Evolutionary conservation across 2,888 invertebrate genomes (phyloP).

Genomic region (Nemotelus pantherinus): DNA sequence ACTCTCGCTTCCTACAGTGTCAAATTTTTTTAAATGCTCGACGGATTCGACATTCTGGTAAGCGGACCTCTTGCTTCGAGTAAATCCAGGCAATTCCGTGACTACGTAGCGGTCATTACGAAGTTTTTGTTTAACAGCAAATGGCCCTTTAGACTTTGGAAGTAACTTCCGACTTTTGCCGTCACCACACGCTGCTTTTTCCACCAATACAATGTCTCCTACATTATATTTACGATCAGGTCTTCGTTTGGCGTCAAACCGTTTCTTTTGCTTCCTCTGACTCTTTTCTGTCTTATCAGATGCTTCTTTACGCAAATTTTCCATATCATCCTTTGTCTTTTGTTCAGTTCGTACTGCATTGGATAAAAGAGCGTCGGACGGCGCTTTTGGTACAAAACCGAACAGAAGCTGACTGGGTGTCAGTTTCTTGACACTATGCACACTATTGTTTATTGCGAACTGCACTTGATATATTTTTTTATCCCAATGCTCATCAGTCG

Average conservation of each 20-base stretch:
- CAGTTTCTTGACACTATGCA: background rate
- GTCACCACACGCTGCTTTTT: constrained; percentile 27
- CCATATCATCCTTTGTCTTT: background rate
- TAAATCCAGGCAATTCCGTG: constrained; percentile 48
- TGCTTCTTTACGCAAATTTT: background rate
- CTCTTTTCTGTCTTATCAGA: background rate
- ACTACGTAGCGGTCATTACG: constrained; percentile 54
- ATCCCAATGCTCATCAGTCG: background rate
- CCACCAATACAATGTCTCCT: background rate
- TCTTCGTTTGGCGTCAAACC: background rate
- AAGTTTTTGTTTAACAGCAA: constrained; percentile 52
- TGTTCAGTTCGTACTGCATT: background rate
- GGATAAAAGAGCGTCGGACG: background rate
- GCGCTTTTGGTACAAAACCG: background rate
- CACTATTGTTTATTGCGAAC: background rate
- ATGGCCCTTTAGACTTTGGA: constrained; percentile 55
- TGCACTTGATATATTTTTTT: background rate
- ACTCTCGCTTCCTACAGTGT: too few species aligned
- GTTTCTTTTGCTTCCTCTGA: background rate
- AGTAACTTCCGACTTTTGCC: constrained; percentile 54
- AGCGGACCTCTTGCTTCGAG: constrained; percentile 10
- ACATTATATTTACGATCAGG: background rate
- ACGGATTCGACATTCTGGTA: constrained; percentile 42
- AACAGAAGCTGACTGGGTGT: background rate
- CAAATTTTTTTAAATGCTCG: constrained; percentile 41